Evolutionary conservation across 2,113 vertebrate species (phyloP), one percentile per base, ranked within the genome.

Genomic region (Parotia lawesii): DNA sequence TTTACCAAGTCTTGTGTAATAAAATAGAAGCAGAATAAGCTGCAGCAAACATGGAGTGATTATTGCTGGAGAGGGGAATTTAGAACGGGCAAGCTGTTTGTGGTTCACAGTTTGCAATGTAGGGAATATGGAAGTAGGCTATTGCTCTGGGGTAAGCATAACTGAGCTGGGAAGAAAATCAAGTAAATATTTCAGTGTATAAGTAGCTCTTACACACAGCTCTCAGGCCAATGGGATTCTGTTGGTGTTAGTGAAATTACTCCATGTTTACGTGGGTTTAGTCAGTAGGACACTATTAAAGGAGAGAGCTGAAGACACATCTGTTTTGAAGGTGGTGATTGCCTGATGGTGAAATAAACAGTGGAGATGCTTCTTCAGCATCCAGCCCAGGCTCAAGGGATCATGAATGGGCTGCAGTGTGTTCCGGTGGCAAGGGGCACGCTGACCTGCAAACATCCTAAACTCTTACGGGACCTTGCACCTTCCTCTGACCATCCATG

Each of bases 81-180:
- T 12, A 42, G 51, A 80, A 8, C 21, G 44, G 65, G 57, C 74
- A 60, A 54, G 50, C 50, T 85, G n/a, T 73, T 82, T 44, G 79
- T 58, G 62, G 37, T 40, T 93, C 56, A 16, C 15, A 42, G 67
- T 50, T 79, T 87, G 60, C 1, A 4, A 3, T 33, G n/a, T 5
- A 83, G 82, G 71, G 66, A 66, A 62, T 67, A 29, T 38, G 48
- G 48, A 95, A 90, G 57, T 65, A 91, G 89, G 48, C 61, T 95
- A 2, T 80, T 94, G 62, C 87, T 95, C 35, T 74, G 61, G 40
- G 88, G 90, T 90, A 93, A 92, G 89, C 51, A n/a, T 88, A 93
- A 64, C 85, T 80, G 78, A 89, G 58, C 60, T 74, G 87, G 56
- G 48, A 83, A 85, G 75, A 90, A 91, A 73, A 66, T 33, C 66